Base-by-base conservation (phyloP, 2,797 vertebrate species). In the Pagetopsis macropterus region DNA sequence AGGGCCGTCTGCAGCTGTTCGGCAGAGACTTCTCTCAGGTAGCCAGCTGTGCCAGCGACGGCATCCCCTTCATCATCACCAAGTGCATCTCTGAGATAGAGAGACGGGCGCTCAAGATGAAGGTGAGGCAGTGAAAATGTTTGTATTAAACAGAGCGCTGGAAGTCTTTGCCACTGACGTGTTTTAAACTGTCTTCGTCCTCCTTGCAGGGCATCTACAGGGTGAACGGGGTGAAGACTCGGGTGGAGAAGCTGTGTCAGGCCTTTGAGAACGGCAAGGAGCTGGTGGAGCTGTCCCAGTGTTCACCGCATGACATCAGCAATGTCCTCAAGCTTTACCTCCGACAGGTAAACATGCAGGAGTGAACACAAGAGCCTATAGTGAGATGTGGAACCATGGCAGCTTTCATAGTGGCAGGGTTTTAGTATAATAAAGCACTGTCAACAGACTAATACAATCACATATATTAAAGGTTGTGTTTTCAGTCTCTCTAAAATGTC, bases 321-420 rank as follows among this genome's bases (percentile, higher is more conserved):
- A 99, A 99, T 0, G 97, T 99, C 44, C 90, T 99, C 78, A 99
- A 99, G 76, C 97, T 99, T 67, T 99, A 99, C 91, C 95, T 99
- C 87, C 93, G 98, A 70, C 98, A 99, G 97, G 98, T 98, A 46
- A 61, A 27, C 12, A 15, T 10, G 3, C 15, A 14, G 13, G 15
- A 46, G 12, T 23, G n/a, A 57, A 62, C 44, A 4, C 43, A 3
- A 44, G 3, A 5, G 46, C 13, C 9, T 37, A 31, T 12, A 37
- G 23, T 48, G 50, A 46, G n/a, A 3, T 40, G 17, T 44, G 21
- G 45, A 46, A 61, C 44, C n/a, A 21, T 21, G n/a, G 31, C 61
- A 21, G 11, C 46, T 21, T 19, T 62, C 11, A n/a, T 46, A 43
- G 33, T 3, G 17, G 55, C 49, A 55, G 44, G 9, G 16, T 55